Evolutionary conservation across 2,113 vertebrate species (phyloP).

Genomic region (Equus przewalskii): DNA sequence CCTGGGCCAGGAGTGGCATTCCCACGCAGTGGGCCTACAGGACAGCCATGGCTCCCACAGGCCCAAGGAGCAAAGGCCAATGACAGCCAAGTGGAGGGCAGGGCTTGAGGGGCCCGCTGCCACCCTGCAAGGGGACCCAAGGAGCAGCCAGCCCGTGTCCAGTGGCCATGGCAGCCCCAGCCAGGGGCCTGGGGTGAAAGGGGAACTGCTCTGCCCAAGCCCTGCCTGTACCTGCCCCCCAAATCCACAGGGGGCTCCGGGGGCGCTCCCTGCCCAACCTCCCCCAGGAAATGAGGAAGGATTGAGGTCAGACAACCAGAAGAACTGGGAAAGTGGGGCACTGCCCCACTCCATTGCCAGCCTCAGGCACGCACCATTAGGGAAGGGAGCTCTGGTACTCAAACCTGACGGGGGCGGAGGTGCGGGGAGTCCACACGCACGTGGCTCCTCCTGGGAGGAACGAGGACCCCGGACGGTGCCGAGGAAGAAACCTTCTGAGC

Average conservation of each 20-base stretch:
- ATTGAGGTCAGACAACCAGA: too few species aligned
- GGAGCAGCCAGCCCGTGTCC: neutral
- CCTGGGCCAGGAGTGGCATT: neutral
- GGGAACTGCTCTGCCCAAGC: neutral
- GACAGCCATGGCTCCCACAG: neutral
- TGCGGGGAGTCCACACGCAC: neutral
- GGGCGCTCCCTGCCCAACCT: neutral
- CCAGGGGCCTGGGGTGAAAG: neutral
- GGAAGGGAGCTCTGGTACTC: neutral
- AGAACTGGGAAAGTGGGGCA: too few species aligned
- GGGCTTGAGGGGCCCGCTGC: neutral
- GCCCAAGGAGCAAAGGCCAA: neutral
- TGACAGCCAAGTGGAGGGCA: neutral
- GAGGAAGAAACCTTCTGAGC: neutral
- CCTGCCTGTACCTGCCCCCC: neutral
- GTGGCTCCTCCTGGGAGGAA: neutral
- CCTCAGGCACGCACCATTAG: neutral
- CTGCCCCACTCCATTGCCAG: neutral
- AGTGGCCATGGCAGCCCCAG: neutral
- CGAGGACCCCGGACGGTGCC: neutral
- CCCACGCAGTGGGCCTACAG: neutral
- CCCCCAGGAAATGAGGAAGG: too few species aligned
- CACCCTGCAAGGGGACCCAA: neutral
- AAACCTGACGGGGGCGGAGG: fast-evolving
- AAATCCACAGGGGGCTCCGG: neutral